Conservation (phyloP, 2,797 vertebrate genomes). For the Pachyuromys duprasi region DNA sequence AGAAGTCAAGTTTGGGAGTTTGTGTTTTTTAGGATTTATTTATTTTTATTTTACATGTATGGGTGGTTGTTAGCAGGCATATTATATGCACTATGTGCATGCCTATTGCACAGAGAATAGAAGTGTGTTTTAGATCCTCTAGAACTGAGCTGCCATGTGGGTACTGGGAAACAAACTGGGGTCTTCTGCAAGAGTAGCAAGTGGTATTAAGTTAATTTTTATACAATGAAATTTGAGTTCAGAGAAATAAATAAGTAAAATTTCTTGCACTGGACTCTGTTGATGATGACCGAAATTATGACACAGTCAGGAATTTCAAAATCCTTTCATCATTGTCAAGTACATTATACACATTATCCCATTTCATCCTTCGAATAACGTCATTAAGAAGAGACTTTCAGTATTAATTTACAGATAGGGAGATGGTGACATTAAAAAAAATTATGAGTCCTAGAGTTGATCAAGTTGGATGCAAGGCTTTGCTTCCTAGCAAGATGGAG, state of each 20-base stretch:
- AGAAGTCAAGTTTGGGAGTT: not conserved
- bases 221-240: not conserved
- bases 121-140: not conserved
- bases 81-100: not conserved
- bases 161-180: not conserved
- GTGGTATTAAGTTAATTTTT: not conserved
- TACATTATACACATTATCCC: not conserved
- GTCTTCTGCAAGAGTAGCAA: too few species aligned
- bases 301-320: not conserved
- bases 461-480: not conserved
- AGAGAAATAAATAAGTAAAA: not conserved
- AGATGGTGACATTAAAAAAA: not conserved
- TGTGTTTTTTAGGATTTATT: not conserved
- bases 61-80: not conserved
- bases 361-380: not conserved
- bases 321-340: not conserved
- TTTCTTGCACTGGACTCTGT: rapidly evolving
- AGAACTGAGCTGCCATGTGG: not conserved
- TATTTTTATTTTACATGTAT: not conserved
- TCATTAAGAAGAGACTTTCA: not conserved
- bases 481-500: not conserved
- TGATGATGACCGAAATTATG: not conserved
- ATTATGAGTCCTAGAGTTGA: not conserved
- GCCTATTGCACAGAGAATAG: not conserved
- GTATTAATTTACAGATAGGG: not conserved